Conservation (phyloP, 2,797 vertebrate genomes). For the Rhincodon typus region DNA sequence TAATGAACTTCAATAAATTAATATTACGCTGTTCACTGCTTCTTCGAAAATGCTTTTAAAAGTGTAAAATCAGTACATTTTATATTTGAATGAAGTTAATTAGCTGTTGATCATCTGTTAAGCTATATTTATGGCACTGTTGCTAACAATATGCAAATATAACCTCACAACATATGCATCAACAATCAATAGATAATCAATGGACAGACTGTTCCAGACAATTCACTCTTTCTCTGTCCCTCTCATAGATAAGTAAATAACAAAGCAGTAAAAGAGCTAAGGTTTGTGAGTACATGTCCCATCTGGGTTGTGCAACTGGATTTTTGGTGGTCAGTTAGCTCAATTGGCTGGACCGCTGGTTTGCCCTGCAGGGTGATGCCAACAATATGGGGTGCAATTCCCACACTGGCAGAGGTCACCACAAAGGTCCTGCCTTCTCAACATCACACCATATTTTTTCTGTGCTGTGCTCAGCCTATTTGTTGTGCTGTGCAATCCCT, state of each 20-base stretch:
- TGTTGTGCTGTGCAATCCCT: neutral
- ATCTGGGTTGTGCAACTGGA: too few relatives aligned
- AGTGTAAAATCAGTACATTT: neutral
- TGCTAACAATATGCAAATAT: neutral
- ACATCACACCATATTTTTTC: neutral
- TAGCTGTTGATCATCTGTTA: neutral
- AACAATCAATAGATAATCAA: conserved; percentile 16
- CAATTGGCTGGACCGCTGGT: too few relatives aligned
- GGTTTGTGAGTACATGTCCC: too few relatives aligned
- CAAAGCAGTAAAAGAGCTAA: neutral
- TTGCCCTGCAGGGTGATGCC: too few relatives aligned
- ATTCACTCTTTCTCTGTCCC: neutral
- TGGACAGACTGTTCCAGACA: neutral
- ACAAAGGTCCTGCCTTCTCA: too few relatives aligned
- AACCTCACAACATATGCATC: neutral
- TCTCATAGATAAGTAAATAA: neutral
- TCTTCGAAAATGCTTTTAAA: neutral
- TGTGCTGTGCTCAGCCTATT: neutral
- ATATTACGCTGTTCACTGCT: neutral
- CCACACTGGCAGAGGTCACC: too few relatives aligned
- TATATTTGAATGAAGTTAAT: conserved; percentile 9
- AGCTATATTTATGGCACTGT: conserved; percentile 5
- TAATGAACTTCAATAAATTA: neutral
- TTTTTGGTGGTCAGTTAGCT: too few relatives aligned
- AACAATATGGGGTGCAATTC: too few relatives aligned